Conservation (phyloP, 2,113 vertebrate species). For the Neolamprologus ventralis region DNA sequence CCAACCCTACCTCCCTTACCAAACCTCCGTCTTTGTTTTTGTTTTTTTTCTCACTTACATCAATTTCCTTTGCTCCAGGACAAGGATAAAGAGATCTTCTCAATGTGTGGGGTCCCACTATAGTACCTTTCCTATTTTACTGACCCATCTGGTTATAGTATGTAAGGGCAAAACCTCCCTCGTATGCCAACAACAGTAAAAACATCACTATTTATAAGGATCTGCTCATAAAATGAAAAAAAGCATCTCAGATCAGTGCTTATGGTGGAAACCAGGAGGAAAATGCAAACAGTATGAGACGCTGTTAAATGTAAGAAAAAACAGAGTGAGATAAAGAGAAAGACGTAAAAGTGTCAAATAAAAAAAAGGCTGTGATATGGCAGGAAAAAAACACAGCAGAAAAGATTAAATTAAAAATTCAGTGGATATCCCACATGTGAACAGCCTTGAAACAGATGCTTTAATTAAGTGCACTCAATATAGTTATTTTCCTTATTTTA, state of each 20-base stretch:
- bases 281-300: not conserved
- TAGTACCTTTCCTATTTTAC: not conserved
- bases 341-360: not conserved
- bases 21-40: not conserved
- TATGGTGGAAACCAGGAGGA: not conserved
- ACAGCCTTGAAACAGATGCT: not conserved
- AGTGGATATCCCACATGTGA: not conserved
- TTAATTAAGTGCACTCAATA: not conserved
- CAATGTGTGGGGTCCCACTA: slow-evolving; percentile 17
- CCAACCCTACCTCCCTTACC: not conserved
- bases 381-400: not conserved
- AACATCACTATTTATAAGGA: not conserved
- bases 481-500: not conserved
- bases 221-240: slow-evolving; percentile 4
- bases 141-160: slow-evolving; percentile 20
- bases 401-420: not conserved
- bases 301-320: not conserved
- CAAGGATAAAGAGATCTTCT: slow-evolving; percentile 37
- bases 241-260: not conserved
- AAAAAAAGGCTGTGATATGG: slow-evolving; percentile 6
- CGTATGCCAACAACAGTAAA: slow-evolving; percentile 21
- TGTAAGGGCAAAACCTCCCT: not conserved
- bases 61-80: not conserved
- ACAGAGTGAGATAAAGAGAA: not conserved
- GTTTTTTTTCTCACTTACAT: not conserved